Evolutionary conservation across 2,797 vertebrate species (phyloP), one percentile per base, ranked within the genome.

Genomic region (Glyptemys insculpta): DNA sequence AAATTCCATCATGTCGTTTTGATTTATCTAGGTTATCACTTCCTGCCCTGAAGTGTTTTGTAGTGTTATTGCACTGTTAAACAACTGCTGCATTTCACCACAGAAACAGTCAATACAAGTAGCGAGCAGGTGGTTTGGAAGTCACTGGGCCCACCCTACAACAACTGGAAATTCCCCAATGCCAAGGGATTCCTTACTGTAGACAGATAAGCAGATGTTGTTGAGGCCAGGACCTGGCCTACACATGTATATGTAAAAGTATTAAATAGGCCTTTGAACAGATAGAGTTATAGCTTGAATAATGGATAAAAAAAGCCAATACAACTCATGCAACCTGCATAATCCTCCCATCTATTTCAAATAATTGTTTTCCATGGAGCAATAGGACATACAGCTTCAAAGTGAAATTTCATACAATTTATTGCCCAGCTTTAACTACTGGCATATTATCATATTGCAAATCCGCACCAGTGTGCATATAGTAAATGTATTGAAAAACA

Each of bases 11-110:
- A 5, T 2, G 7, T 11, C 41, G 12, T 8, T 65, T 25, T 18
- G 27, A 31, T 54, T 16, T 27, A 56, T 5, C 81, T 79, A 11
- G 0, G 49, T 47, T 50, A 52, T 19, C 0, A 7, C 1, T 0
- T n/a, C 18, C 59, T 62, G 31, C 31, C 31, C 72, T 29, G 21
- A 50, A 56, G 21, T 12, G 50, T 37, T 53, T 29, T 47, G 57
- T 1, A 53, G 49, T 29, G 1, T 37, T 18, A 19, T 23, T 74
- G 68, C 37, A 25, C n/a, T 23, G 37, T 37, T 23, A 23, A 41
- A 74, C 19, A 12, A 25, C 21, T 25, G 21, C 37, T 12, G 37
- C 65, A 74, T 25, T 21, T 74, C 21, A 74, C 37, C 68, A 37
- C 47, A 34, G 27, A 11, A 21, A 50, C 56, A 41, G 31, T 1